A percentile compares a stretch with the other conserved stretches of the same genome.
phyloP scores from a whole-genome alignment of 2,113 vertebrate species.

The Himantopus leucocephalus region DNA sequence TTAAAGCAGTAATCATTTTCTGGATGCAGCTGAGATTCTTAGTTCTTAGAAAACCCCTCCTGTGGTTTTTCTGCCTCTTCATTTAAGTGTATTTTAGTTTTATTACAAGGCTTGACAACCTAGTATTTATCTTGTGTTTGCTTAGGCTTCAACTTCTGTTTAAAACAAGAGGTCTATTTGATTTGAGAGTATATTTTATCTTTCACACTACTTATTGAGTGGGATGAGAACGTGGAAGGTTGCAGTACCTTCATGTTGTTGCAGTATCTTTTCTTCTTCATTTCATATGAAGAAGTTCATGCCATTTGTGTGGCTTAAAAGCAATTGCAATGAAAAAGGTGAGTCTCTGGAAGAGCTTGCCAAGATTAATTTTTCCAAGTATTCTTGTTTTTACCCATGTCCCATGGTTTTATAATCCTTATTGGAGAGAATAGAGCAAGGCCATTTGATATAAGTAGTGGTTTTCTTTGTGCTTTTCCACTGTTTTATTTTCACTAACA shows the following conservation, averaged over 20 bases:
- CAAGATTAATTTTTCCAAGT: neutral
- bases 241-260: neutral
- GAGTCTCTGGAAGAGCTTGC: neutral
- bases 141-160: neutral
- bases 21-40: neutral
- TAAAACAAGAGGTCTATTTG: neutral
- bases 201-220: neutral
- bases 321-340: neutral
- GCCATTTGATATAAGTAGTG: neutral
- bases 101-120: neutral
- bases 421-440: neutral
- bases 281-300: neutral
- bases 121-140: neutral
- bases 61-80: neutral
- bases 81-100: conserved; percentile 6
- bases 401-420: neutral
- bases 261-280: neutral
- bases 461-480: neutral
- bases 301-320: neutral
- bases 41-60: conserved; percentile 13
- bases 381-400: neutral
- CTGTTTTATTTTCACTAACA: neutral
- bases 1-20: conserved; percentile 15
- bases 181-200: neutral
- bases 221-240: neutral